Base-by-base conservation (phyloP, 2,888 invertebrate species). In the Netelia fuscicornis region DNA sequence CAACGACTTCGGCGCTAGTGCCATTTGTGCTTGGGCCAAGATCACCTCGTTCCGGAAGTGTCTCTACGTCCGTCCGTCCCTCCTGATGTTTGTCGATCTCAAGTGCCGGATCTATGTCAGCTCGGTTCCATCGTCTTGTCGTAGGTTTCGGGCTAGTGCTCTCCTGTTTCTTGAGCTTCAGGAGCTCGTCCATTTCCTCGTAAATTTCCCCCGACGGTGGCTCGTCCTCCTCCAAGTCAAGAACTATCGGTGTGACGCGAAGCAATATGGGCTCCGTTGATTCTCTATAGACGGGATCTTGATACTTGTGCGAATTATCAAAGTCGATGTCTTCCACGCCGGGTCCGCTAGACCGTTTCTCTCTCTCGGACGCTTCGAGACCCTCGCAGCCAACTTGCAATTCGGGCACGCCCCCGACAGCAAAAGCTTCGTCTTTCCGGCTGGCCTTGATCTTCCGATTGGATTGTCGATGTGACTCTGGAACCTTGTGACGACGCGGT, bases 351-450 rank as follows among this genome's bases (percentile, higher is more conserved):
- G 90, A 90, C 52, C 92, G 89, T 70, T 86, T 91, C 30, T 74
- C 64, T 71, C 87, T 87, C 30, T 83, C 74, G n/a, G 71, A 54
- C 0, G 88, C 89, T 76, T 90, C 90, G 58, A 89, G 82, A 11
- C 91, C 92, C 60, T 91, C 91, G 83, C 91, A 92, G 42, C 90
- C 91, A 56, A 92, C 91, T 79, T 92, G 91, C 48, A 92, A 84
- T 82, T 92, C 91, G 10, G 92, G 91, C n/a, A 92, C 92, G 5
- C 89, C 91, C 2, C 90, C 91, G 2, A 88, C 72, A 2, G 88
- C 87, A 65, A 91, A 91, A 2, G 72, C 56, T 44, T 86, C 86
- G 37, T 84, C 81, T 60, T 83, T 81, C n/a, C 25, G 75, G 10
- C 60, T 52, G 44, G 78, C 68, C 13, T 72, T 56, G 17, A 65